phyloP scores from a whole-genome alignment of 2,888 invertebrate species.

The Hedychridium roseum region DNA sequence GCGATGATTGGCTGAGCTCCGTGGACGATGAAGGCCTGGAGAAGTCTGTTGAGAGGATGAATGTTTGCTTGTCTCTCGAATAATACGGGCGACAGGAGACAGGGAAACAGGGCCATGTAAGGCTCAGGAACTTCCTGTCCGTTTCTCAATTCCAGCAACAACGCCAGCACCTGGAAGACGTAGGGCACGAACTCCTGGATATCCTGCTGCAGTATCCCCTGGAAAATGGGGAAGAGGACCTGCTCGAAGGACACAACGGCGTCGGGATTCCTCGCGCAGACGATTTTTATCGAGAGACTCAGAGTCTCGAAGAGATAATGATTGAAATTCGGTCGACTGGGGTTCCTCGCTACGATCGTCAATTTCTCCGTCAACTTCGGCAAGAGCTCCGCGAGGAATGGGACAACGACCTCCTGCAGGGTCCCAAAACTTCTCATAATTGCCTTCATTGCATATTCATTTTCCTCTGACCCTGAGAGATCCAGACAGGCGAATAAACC shows the following conservation, averaged over 20 bases:
- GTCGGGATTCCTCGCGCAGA: constrained; percentile 81
- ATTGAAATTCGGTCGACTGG: constrained; percentile 97
- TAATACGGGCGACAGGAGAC: constrained; percentile 85
- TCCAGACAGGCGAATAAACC: constrained; percentile 81
- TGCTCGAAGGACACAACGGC: constrained; percentile 90
- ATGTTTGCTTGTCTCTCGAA: constrained; percentile 96
- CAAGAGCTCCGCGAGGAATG: constrained; percentile 81
- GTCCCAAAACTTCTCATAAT: constrained; percentile 89
- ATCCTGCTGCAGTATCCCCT: constrained; percentile 93
- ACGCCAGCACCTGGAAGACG: constrained; percentile 95
- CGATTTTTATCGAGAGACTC: constrained; percentile 86
- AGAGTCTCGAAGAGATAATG: constrained; percentile 97
- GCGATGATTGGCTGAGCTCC: constrained; percentile 75
- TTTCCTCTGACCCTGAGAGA: constrained; percentile 82
- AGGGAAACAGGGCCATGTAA: constrained; percentile 90
- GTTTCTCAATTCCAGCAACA: constrained; percentile 82
- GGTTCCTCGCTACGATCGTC: constrained; percentile 86
- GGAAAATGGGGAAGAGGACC: constrained; percentile 93
- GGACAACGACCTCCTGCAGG: constrained; percentile 81
- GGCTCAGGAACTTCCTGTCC: constrained; percentile 75
- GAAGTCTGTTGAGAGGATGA: constrained; percentile 88
- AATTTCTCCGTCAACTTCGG: constrained; percentile 87
- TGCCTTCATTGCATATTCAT: constrained; percentile 98
- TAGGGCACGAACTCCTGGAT: constrained; percentile 98
- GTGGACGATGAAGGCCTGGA: constrained; percentile 85